A percentile compares a stretch with the other conserved stretches of the same genome.
Evolutionary conservation across 2,113 vertebrate species (phyloP).

Genomic region (Crocuta crocuta): DNA sequence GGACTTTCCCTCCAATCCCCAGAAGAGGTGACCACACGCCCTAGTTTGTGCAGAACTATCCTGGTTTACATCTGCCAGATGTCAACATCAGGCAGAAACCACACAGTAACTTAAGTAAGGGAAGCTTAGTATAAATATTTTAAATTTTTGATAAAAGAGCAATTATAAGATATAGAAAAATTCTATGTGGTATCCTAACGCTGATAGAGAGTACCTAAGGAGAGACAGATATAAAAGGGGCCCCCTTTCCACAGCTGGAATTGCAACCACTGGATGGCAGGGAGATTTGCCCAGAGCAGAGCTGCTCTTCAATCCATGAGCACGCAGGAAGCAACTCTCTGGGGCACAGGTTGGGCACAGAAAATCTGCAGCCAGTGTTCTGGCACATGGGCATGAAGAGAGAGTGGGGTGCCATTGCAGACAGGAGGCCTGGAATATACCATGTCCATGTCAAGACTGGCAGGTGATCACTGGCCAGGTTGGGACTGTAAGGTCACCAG

Average conservation of each 20-base stretch:
- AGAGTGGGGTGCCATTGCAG: too few species aligned
- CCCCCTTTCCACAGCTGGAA: background rate
- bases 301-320: background rate
- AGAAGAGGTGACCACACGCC: background rate
- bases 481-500: background rate
- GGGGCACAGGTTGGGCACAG: background rate
- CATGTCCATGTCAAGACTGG: background rate
- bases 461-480: background rate
- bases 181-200: background rate
- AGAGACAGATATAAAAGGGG: background rate
- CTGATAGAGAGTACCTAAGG: background rate
- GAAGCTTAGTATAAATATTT: background rate
- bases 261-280: background rate
- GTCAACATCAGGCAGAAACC: background rate
- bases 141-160: background rate
- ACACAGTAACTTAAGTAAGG: background rate
- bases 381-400: background rate
- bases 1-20: background rate
- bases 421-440: background rate
- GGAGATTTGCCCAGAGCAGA: background rate
- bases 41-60: background rate
- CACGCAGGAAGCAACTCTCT: background rate
- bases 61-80: background rate
- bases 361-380: background rate
- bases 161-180: background rate